Base-by-base conservation (phyloP, 2,797 vertebrate species). In the Etheostoma nigrum region DNA sequence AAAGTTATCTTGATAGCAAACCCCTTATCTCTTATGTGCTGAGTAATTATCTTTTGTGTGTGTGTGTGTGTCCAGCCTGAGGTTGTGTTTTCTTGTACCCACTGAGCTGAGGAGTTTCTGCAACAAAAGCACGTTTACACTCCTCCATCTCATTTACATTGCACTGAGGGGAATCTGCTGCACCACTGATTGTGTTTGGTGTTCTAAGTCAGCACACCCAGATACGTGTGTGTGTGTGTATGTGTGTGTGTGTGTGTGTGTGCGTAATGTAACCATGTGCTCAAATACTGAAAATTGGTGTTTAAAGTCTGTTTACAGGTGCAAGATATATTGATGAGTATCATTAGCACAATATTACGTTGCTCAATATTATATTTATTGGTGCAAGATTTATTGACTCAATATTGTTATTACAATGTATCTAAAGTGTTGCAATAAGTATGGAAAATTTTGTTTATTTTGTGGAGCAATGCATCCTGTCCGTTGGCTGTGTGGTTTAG, bases 111-210 rank as follows among this genome's bases (percentile, higher is more conserved):
- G 27, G 72, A 82, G 71, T 88, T 91, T 90, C 53, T 89, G 90
- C 90, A 90, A 89, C 85, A 92, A 91, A 87, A 86, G 88, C 85
- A 82, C 47, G 72, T 88, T 90, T 82, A 69, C n/a, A 44, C 82
- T 58, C 51, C 76, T 86, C 70, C 59, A 58, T 89, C 86, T 89
- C 86, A 89, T 93, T 91, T 89, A 86, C 90, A 89, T 89, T 67
- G 84, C 58, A 14, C 85, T 90, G 83, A 92, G 88, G 85, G 74
- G 87, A 89, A 90, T 91, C 91, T 90, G 83, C 86, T 82, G 87
- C 89, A 89, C 83, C 76, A 67, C 88, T 90, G 88, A 91, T 87
- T 88, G 79, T 88, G 84, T 84, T 91, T 85, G 78, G 82, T 79
- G 81, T 89, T 92, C 86, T 87, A 78, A 86, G 88, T 91, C 87